A percentile compares a stretch with the other conserved stretches of the same genome.
These are phyloP conservation scores for Corythaixoides concolor DNA, from an alignment of 2,113 vertebrate species.

Conservation along the genomic window DNA sequence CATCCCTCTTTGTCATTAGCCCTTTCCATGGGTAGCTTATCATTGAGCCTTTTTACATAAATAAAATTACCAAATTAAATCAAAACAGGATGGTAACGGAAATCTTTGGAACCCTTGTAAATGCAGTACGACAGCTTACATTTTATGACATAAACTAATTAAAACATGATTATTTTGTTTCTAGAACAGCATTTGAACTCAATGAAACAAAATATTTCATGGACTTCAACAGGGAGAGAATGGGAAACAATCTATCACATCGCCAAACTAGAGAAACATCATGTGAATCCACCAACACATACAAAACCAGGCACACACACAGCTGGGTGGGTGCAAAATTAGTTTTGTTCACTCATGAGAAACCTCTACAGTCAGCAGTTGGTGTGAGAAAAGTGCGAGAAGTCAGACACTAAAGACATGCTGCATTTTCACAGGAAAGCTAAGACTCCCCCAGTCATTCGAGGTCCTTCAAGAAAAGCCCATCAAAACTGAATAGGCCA, in stretches of 20 bases:
- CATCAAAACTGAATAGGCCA: neutral
- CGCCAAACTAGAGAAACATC: neutral
- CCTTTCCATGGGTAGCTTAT: neutral
- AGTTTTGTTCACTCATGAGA: neutral
- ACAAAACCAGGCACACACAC: neutral
- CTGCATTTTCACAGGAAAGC: neutral
- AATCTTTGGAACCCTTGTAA: slow-evolving; percentile 13
- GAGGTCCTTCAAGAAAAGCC: neutral
- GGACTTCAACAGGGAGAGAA: neutral
- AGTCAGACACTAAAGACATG: neutral
- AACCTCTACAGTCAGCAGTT: neutral
- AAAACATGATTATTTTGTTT: slow-evolving; percentile 28
- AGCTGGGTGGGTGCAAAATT: neutral
- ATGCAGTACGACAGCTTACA: slow-evolving; percentile 28
- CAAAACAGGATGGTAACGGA: neutral
- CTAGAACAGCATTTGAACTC: neutral
- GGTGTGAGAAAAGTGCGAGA: neutral
- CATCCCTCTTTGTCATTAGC: neutral
- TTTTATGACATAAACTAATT: slow-evolving; percentile 38
- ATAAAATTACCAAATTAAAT: neutral
- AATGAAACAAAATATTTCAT: neutral
- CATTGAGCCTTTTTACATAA: neutral
- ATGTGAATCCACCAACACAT: neutral
- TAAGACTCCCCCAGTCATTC: neutral
- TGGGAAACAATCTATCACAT: neutral